phyloP scores from a whole-genome alignment of 2,888 invertebrate species.

The Coleophora flavipennella region DNA sequence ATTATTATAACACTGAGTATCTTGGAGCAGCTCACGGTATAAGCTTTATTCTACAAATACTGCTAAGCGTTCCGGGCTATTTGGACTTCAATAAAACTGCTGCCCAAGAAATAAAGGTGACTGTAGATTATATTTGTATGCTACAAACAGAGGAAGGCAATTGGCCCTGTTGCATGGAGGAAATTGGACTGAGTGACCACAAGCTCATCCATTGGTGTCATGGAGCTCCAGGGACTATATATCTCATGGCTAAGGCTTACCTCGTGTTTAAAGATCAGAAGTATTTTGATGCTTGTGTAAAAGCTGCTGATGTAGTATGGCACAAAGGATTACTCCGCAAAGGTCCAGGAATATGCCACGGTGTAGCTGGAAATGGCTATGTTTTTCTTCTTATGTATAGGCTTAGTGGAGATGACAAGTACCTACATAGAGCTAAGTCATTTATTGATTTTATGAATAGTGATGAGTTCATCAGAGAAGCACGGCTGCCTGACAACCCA shows the following conservation, averaged over 20 bases:
- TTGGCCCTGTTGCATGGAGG: constrained; percentile 83
- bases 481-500: constrained; percentile 85
- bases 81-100: constrained; percentile 64
- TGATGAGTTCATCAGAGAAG: constrained; percentile 76
- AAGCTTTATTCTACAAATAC: constrained; percentile 73
- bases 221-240: constrained; percentile 87
- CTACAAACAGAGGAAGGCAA: constrained; percentile 82
- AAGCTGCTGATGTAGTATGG: constrained; percentile 86
- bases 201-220: constrained; percentile 93
- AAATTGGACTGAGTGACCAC: constrained; percentile 73
- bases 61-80: constrained; percentile 62
- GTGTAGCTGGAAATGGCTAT: constrained; percentile 87
- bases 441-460: constrained; percentile 84
- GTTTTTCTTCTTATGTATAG: constrained; percentile 83
- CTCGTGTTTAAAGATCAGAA: constrained; percentile 80
- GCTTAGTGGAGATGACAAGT: constrained; percentile 78
- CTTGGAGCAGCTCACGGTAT: constrained; percentile 78
- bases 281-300: constrained; percentile 78
- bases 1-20: constrained; percentile 82
- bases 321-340: constrained; percentile 85
- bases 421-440: constrained; percentile 80
- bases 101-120: constrained; percentile 72
- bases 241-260: constrained; percentile 87
- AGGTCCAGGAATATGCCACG: constrained; percentile 93
- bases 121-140: constrained; percentile 77